phyloP scores from a whole-genome alignment of 2,888 invertebrate genomes.

The Plebejus argus region DNA sequence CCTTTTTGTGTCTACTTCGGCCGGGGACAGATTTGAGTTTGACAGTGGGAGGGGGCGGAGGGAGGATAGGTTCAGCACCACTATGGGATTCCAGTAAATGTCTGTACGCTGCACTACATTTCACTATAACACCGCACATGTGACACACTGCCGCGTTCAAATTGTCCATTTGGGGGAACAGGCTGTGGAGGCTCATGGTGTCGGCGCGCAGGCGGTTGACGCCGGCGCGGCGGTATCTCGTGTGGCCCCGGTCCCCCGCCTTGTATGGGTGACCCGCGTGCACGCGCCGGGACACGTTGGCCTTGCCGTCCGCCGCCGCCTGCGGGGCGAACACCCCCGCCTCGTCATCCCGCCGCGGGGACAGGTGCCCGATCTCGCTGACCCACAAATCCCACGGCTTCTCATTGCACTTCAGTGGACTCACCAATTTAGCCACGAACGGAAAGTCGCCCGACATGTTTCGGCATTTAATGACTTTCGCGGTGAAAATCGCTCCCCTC shows the following conservation, averaged over 20 bases:
- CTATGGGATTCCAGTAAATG: slow-evolving; percentile 84
- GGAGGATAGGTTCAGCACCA: slow-evolving; percentile 64
- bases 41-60: slow-evolving; percentile 69
- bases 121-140: slow-evolving; percentile 87
- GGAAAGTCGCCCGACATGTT: slow-evolving; percentile 74
- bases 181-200: slow-evolving; percentile 88
- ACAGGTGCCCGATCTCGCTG: slow-evolving; percentile 73
- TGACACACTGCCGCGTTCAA: slow-evolving; percentile 90
- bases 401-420: slow-evolving; percentile 74
- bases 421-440: slow-evolving; percentile 68
- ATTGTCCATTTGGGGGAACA: slow-evolving; percentile 88
- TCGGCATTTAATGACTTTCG: slow-evolving; percentile 56
- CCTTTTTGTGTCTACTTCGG: slow-evolving; percentile 70
- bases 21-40: slow-evolving; percentile 57
- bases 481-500: slow-evolving; percentile 54
- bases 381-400: slow-evolving; percentile 79
- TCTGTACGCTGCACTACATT: slow-evolving; percentile 88
- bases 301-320: slow-evolving; percentile 60
- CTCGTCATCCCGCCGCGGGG: slow-evolving; percentile 70
- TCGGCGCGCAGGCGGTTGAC: slow-evolving; percentile 77
- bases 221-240: slow-evolving; percentile 65
- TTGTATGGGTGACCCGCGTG: slow-evolving; percentile 62
- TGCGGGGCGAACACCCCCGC: slow-evolving; percentile 57
- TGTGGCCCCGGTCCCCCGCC: slow-evolving; percentile 49
- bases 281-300: slow-evolving; percentile 55